A percentile compares a stretch with the other conserved stretches of the same genome.
These are phyloP conservation scores for Siphamia tubifer DNA, from an alignment of 2,113 vertebrate genomes.

Conservation along the genomic window DNA sequence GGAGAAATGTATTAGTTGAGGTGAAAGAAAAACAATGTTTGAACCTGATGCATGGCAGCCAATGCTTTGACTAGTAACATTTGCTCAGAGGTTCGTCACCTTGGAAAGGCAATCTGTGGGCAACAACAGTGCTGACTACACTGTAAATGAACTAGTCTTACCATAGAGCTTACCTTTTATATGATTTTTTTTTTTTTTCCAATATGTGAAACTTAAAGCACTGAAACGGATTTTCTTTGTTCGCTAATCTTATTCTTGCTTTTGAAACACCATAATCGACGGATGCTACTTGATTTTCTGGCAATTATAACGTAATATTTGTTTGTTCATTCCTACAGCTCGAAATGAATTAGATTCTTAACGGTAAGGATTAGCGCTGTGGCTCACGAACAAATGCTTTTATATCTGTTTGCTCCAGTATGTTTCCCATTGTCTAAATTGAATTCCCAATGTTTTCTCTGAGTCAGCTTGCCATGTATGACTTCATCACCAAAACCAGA, in stretches of 20 bases:
- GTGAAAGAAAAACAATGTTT: slow-evolving; percentile 65
- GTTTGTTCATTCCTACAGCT: slow-evolving; percentile 16
- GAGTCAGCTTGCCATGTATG: slow-evolving; percentile 30
- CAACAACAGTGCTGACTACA: slow-evolving; percentile 56
- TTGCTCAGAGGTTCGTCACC: slow-evolving; percentile 67
- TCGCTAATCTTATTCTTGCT: slow-evolving; percentile 3
- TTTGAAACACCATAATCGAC: slow-evolving; percentile 25
- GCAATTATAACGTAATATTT: slow-evolving; percentile 15
- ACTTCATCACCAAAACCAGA: slow-evolving; percentile 36
- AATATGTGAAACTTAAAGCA: slow-evolving; percentile 11
- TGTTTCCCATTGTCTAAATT: slow-evolving; percentile 37
- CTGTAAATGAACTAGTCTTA: slow-evolving; percentile 49
- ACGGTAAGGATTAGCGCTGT: not conserved
- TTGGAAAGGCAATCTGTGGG: slow-evolving; percentile 63
- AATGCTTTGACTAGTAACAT: slow-evolving; percentile 64
- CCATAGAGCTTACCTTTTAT: slow-evolving; percentile 15
- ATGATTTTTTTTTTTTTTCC: not conserved
- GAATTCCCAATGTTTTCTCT: slow-evolving; percentile 17
- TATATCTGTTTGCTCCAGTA: not conserved
- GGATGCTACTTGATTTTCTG: not conserved
- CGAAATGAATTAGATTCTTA: slow-evolving; percentile 13
- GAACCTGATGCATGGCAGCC: slow-evolving; percentile 60
- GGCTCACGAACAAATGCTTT: slow-evolving; percentile 12
- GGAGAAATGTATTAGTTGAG: slow-evolving; percentile 59
- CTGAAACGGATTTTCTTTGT: slow-evolving; percentile 13